Base-by-base conservation (phyloP, 1,140 invertebrate genomes). In the Xylocopa sonorina region DNA sequence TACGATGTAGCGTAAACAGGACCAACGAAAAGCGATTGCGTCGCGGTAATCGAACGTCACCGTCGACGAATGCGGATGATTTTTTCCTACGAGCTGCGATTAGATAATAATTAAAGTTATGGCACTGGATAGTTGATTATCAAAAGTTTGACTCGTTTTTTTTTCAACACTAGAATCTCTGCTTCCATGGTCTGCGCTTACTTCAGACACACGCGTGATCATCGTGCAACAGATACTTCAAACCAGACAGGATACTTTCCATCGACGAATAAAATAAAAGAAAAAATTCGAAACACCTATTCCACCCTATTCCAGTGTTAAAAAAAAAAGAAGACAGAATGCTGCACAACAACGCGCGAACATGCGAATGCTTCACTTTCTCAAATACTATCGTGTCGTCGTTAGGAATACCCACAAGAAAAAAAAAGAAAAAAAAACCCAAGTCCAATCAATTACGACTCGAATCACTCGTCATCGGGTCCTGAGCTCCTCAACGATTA, bases 111-210 rank as follows among this genome's bases (percentile, higher is more conserved):
- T 9, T 51, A 57, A 58, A 55, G 43, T 58, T 76, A 76, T 76
- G 74, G 74, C 74, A 73, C 71, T 62, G 32, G 32, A 38, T 7
- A 24, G 6, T 69, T 21, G 29, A 50, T 50, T n/a, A n/a, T 32
- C 10, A 43, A 46, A 14, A 66, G 32, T 46, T 18, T 46, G 18
- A 48, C 41, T 7, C n/a, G n/a, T n/a, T n/a, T n/a, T n/a, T n/a
- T n/a, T n/a, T n/a, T n/a, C n/a, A n/a, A n/a, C n/a, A n/a, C n/a
- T n/a, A n/a, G n/a, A n/a, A n/a, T n/a, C n/a, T n/a, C n/a, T n/a
- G n/a, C n/a, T n/a, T n/a, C n/a, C n/a, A n/a, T n/a, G n/a, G n/a
- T n/a, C n/a, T n/a, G n/a, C n/a, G n/a, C n/a, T n/a, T n/a, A n/a
- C n/a, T n/a, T n/a, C n/a, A n/a, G n/a, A n/a, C n/a, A n/a, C n/a